Conservation (phyloP, 2,888 invertebrate species). For the Pardosa pseudoannulata region DNA sequence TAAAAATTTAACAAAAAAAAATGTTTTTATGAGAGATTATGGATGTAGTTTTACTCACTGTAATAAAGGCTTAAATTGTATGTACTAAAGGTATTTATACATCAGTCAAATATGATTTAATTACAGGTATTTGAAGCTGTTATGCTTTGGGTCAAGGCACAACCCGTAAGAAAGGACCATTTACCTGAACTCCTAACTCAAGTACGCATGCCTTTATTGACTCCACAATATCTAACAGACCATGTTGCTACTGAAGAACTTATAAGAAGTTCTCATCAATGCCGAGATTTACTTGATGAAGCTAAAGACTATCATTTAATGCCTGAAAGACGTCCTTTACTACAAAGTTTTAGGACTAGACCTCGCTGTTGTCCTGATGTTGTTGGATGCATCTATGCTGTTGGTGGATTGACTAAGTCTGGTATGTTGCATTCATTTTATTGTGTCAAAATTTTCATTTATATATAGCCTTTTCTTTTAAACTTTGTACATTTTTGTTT, state of each 20-base stretch:
- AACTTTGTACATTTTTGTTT: too few species aligned
- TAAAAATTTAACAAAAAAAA: too few species aligned
- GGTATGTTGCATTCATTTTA: too few species aligned
- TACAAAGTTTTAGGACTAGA: slow-evolving; percentile 86
- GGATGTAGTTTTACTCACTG: too few species aligned
- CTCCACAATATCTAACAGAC: slow-evolving; percentile 89
- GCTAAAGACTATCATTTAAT: slow-evolving; percentile 91
- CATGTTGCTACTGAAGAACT: slow-evolving; percentile 87
- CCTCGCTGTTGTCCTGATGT: slow-evolving; percentile 84
- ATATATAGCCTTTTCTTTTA: too few species aligned
- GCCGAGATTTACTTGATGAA: slow-evolving; percentile 90
- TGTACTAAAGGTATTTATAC: too few species aligned
- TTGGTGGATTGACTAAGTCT: slow-evolving; percentile 89
- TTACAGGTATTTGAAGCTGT: slow-evolving; percentile 91
- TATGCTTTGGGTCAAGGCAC: slow-evolving; percentile 86
- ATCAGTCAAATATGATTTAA: too few species aligned
- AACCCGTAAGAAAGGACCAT: slow-evolving; percentile 80
- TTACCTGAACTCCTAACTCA: slow-evolving; percentile 85
- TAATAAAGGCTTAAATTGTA: too few species aligned
- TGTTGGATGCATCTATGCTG: slow-evolving; percentile 89
- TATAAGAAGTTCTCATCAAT: slow-evolving; percentile 86
- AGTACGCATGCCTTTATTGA: slow-evolving; percentile 87
- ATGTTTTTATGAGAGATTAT: too few species aligned
- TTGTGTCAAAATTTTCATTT: too few species aligned
- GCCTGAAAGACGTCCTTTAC: slow-evolving; percentile 87